Evolutionary conservation across 2,888 invertebrate species (phyloP), one percentile per base, ranked within the genome.

Genomic region (Xanthorhoe spadicearia): DNA sequence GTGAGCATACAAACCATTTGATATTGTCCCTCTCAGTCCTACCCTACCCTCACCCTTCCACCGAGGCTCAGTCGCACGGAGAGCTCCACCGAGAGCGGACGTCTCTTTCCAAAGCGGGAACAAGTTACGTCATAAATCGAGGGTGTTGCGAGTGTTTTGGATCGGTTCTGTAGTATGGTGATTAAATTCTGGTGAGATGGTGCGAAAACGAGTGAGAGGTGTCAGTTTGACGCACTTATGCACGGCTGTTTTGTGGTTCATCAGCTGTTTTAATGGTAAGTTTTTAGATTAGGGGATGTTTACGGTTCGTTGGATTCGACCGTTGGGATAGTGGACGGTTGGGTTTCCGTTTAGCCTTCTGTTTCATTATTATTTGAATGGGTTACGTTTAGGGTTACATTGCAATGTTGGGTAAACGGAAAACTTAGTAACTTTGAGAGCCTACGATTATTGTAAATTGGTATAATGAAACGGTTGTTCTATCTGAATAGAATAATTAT

Each of bases 251-350:
- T 73, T 92, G 78, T 91, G 89, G 89, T 76, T 92, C 79, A 74
- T 89, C 85, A 85, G 86, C 81, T 90, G 88, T 85, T 87, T 90
- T 70, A 85, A 88, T 78, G 90, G 92, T 92, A 87, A 89, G 92
- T 91, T 83, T 80, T 77, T 79, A 75, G 64, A 68, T 73, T 74
- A 77, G 80, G 80, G 83, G 78, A 77, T 75, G 87, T 81, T 53
- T 78, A 79, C 83, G 88, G 85, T 85, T 78, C 78, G 83, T 67
- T 83, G 76, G 76, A 77, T 70, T 56, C 75, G 76, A 74, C 84
- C 84, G 87, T 84, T 85, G 75, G 74, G 63, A 66, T 59, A 66
- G 66, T 61, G 63, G 69, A 64, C 67, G 61, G 58, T 68, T 67
- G 62, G 59, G 50, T 64, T 63, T 66, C 55, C 55, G 61, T 60